Conservation (phyloP, 1,140 invertebrate genomes). For the Muscidifurax raptorellus region DNA sequence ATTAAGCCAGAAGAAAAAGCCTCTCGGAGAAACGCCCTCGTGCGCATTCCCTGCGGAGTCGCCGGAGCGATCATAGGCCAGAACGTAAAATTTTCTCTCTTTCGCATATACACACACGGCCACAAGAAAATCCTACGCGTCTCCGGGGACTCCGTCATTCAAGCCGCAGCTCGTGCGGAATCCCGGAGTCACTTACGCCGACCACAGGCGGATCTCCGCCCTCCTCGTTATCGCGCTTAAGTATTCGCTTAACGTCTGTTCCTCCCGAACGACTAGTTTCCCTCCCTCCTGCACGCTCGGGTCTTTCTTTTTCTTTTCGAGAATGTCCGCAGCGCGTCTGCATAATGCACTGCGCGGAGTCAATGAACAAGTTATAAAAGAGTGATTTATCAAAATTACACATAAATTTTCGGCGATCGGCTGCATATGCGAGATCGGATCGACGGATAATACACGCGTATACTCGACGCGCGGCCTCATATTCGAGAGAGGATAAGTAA, state of each 20-base stretch:
- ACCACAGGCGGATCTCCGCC: constrained; percentile 12
- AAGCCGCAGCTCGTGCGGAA: not conserved
- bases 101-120: not conserved
- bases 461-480: not conserved
- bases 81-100: not conserved
- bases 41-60: not conserved
- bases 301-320: not conserved
- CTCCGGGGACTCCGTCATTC: not conserved
- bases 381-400: constrained; percentile 44
- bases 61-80: not conserved
- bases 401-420: constrained; percentile 21
- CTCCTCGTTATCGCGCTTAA: constrained; percentile 57
- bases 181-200: constrained; percentile 20
- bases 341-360: no score
- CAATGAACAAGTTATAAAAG: constrained; percentile 23
- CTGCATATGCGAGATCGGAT: not conserved
- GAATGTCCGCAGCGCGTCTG: not conserved
- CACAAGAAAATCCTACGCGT: not conserved
- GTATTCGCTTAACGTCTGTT: constrained; percentile 37
- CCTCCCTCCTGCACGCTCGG: not conserved
- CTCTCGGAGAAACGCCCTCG: not conserved
- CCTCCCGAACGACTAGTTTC: not conserved
- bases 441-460: not conserved
- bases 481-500: not conserved
- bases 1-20: not conserved